Evolutionary conservation across 2,113 vertebrate species (phyloP), one percentile per base, ranked within the genome.

Genomic region (Collichthys lucidus): DNA sequence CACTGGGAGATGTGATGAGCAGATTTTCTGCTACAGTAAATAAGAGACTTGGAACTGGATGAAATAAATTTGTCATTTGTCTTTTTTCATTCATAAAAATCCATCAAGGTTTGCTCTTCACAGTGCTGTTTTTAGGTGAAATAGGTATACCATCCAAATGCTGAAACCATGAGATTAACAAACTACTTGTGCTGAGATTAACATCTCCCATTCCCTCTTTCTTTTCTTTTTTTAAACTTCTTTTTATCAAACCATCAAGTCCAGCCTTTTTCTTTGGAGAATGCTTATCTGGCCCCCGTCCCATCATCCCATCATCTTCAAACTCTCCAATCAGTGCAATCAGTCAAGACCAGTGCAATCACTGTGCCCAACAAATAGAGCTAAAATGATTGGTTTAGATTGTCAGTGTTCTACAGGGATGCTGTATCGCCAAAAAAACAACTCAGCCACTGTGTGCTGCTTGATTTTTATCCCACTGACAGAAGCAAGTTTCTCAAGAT

Each of bases 311-410:
- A 35, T 66, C 74, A 78, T 87, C 85, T 70, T 80, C 83, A 83
- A 62, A 81, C 73, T 77, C 89, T 85, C 64, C 85, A 92, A 92
- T 92, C 90, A 90, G 85, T 26, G 40, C 75, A 90, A 90, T 92
- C 89, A 90, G 87, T 80, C 83, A 76, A 70, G 81, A 83, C 79
- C 78, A 78, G 65, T 55, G 85, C 91, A 92, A 92, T 90, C 89
- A 92, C 44, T 2, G 35, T 49, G 42, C 20, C 74, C 79, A 82
- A 79, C 80, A 87, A 89, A 83, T 73, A 79, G 49, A 81, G 79
- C 63, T 75, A 69, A 77, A 74, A 81, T 86, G 85, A 89, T 82
- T 86, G 82, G 84, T 82, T 82, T 77, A 68, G 72, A 79, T 68
- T 77, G 74, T 67, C 64, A 73, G 67, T 22, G 11, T 84, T 78